Percentiles rank a stretch among this genome's conserved stretches.
These are phyloP conservation scores for Portevinia maculata DNA, from an alignment of 2,888 invertebrate genomes.

Conservation along the genomic window DNA sequence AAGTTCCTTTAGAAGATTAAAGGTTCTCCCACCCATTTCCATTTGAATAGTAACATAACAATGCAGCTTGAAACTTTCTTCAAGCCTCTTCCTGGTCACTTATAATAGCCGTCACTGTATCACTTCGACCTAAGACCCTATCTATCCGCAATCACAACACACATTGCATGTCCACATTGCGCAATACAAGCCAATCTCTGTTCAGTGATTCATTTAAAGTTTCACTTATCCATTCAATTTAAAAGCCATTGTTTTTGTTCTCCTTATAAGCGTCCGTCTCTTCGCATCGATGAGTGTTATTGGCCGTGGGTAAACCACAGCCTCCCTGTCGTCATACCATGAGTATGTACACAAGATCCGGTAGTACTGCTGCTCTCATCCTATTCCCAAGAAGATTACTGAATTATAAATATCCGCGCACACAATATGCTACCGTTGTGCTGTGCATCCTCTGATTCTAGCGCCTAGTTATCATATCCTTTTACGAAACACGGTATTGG, in stretches of 20 bases:
- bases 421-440: constrained; percentile 47
- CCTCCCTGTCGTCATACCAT: not conserved
- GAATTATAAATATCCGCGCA: constrained; percentile 58
- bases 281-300: constrained; percentile 30
- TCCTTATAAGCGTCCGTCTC: constrained; percentile 51
- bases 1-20: too few species aligned
- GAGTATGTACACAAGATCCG: constrained; percentile 17
- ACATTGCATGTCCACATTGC: constrained; percentile 61
- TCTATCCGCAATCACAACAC: constrained; percentile 46
- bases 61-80: too few species aligned
- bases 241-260: constrained; percentile 59
- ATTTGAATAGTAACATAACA: too few species aligned
- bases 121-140: constrained; percentile 59
- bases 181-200: constrained; percentile 45
- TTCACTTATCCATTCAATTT: constrained; percentile 64
- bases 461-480: constrained; percentile 73
- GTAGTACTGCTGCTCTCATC: constrained; percentile 43
- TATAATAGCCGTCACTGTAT: constrained; percentile 30
- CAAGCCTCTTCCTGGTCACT: not conserved
- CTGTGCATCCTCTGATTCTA: constrained; percentile 61
- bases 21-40: too few species aligned
- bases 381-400: constrained; percentile 66
- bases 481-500: constrained; percentile 54
- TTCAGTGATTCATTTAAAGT: constrained; percentile 68
- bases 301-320: constrained; percentile 8